phyloP scores from a whole-genome alignment of 1,140 invertebrate genomes.

The Lordiphosa collinella region DNA sequence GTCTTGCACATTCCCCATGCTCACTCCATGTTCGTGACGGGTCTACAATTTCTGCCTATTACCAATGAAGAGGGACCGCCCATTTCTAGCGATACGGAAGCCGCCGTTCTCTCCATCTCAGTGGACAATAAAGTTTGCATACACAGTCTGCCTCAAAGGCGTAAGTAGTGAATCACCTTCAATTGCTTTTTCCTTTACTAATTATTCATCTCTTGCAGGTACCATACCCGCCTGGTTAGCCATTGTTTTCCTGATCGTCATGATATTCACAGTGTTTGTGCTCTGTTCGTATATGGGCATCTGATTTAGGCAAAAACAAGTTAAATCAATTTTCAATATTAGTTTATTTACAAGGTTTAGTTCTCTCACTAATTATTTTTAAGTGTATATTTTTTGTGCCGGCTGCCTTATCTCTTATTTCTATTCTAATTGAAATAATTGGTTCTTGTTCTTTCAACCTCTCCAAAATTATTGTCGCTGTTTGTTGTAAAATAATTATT shows the following conservation, averaged over 20 bases:
- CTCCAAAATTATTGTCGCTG: slow-evolving; percentile 5
- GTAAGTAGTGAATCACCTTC: slow-evolving; percentile 81
- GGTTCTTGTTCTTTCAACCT: neutral
- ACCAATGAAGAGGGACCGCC: slow-evolving; percentile 82
- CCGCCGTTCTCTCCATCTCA: slow-evolving; percentile 95
- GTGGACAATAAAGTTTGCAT: slow-evolving; percentile 96
- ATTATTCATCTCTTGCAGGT: slow-evolving; percentile 81
- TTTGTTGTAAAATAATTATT: slow-evolving; percentile 3
- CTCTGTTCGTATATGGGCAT: slow-evolving; percentile 90
- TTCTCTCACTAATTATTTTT: slow-evolving; percentile 61
- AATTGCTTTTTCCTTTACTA: neutral
- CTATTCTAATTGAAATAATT: slow-evolving; percentile 24
- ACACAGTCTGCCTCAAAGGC: slow-evolving; percentile 90
- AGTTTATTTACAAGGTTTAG: slow-evolving; percentile 50
- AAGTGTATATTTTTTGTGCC: slow-evolving; percentile 56
- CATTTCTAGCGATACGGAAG: slow-evolving; percentile 87
- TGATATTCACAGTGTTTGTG: slow-evolving; percentile 87
- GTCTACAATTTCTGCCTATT: slow-evolving; percentile 92
- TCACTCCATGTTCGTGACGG: slow-evolving; percentile 97
- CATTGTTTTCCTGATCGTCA: slow-evolving; percentile 85
- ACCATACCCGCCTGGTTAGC: slow-evolving; percentile 89
- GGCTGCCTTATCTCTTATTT: slow-evolving; percentile 57
- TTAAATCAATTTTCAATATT: slow-evolving; percentile 58
- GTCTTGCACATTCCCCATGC: slow-evolving; percentile 89
- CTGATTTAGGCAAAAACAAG: slow-evolving; percentile 80